These are phyloP conservation scores for Montipora capricornis DNA, from an alignment of 64 coral and sea anemone species.

Conservation along the genomic window DNA sequence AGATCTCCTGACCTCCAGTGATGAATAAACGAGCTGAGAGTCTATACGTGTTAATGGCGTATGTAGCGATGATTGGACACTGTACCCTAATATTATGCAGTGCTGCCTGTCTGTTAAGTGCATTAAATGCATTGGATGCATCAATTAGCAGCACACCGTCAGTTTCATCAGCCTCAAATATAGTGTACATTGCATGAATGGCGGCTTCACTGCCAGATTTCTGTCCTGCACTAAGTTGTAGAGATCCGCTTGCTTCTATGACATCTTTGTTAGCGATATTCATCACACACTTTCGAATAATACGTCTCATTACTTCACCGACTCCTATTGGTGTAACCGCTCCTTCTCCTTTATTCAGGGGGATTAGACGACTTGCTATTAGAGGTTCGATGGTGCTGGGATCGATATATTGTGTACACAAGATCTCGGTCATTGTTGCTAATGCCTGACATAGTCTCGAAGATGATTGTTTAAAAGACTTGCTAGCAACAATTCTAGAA, in stretches of 20 bases:
- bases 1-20: conserved; percentile 47
- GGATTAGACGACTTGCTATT: conserved; percentile 24
- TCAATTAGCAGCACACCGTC: conserved; percentile 55
- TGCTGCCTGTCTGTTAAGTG: conserved; percentile 40
- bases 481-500: conserved; percentile 30
- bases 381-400: conserved; percentile 30
- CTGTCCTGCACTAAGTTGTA: conserved; percentile 53
- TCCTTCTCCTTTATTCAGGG: conserved; percentile 59
- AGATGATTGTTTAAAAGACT: conserved; percentile 45
- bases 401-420: conserved; percentile 53
- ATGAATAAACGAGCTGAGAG: conserved; percentile 45
- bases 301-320: conserved; percentile 41
- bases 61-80: conserved; percentile 54
- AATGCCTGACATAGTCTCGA: conserved; percentile 20
- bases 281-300: conserved; percentile 65
- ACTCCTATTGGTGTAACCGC: conserved; percentile 32
- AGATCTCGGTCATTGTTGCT: conserved; percentile 3
- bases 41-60: conserved; percentile 50
- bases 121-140: conserved; percentile 35
- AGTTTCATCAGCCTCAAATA: conserved; percentile 50
- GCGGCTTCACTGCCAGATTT: conserved; percentile 45
- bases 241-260: conserved; percentile 58
- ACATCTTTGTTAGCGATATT: conserved; percentile 51
- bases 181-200: conserved; percentile 58
- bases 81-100: conserved; percentile 46